These are phyloP conservation scores for Oreotrochilus melanogaster DNA, from an alignment of 2,113 vertebrate species.

Conservation along the genomic window DNA sequence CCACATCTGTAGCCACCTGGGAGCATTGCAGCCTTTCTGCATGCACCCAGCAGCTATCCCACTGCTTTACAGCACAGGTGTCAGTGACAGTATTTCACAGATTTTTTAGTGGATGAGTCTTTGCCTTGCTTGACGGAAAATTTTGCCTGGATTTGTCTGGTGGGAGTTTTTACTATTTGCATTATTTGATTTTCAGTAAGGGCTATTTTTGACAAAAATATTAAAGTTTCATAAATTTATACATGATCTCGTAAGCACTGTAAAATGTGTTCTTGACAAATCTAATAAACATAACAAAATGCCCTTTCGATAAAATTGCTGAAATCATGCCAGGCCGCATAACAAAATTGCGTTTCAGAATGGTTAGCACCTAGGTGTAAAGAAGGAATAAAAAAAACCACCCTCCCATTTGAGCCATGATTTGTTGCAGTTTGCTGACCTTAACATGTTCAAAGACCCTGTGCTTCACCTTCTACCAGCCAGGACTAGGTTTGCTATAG, in stretches of 20 bases:
- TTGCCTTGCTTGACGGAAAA: background rate
- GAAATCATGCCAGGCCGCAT: slow-evolving; percentile 20
- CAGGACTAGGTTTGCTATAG: background rate
- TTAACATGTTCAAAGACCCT: background rate
- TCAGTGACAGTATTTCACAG: background rate
- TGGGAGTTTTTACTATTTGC: slow-evolving; percentile 13
- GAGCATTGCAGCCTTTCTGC: background rate
- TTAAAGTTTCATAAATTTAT: slow-evolving; percentile 52
- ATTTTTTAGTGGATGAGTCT: background rate
- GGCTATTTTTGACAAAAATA: slow-evolving; percentile 52
- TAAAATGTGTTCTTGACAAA: slow-evolving; percentile 55
- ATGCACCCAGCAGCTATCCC: background rate
- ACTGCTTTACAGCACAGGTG: background rate
- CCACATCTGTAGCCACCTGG: background rate
- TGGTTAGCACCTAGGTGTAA: slow-evolving; percentile 8
- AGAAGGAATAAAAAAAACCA: background rate
- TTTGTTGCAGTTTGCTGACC: background rate
- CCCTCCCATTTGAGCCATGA: background rate
- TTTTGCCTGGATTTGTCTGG: slow-evolving; percentile 27
- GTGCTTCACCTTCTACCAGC: background rate
- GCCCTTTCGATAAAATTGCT: slow-evolving; percentile 17
- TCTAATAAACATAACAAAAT: slow-evolving; percentile 65
- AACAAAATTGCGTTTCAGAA: slow-evolving; percentile 29
- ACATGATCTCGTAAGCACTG: slow-evolving; percentile 39
- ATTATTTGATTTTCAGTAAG: slow-evolving; percentile 65